Conservation (phyloP, 2,888 invertebrate genomes). For the Petrolisthes manimaculis region DNA sequence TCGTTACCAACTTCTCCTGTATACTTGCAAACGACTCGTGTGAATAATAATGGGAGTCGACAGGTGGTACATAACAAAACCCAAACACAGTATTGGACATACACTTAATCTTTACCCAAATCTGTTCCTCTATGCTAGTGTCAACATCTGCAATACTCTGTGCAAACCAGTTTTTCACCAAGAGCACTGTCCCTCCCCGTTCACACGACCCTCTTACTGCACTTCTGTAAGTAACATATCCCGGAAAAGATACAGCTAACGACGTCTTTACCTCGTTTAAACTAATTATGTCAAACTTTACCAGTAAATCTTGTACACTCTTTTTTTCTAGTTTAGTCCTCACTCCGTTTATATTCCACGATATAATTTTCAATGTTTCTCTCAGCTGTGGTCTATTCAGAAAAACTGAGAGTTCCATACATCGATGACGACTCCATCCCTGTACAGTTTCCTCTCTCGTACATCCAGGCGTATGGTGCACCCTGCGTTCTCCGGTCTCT, state of each 20-base stretch:
- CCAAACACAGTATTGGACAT: background rate
- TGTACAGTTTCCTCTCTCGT: conserved; percentile 14
- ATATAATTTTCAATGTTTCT: conserved; percentile 7
- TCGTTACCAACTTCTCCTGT: background rate
- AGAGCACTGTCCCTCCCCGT: conserved; percentile 6
- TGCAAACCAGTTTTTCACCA: conserved; percentile 11
- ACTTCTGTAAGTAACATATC: conserved; percentile 14
- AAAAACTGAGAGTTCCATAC: conserved; percentile 1
- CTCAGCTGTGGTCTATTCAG: background rate
- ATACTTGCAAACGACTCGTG: background rate
- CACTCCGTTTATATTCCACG: conserved; percentile 20
- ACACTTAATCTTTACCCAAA: conserved; percentile 14
- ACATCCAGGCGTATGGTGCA: conserved; percentile 4
- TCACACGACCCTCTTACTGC: background rate
- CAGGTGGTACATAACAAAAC: conserved; percentile 6
- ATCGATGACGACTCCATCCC: conserved; percentile 19
- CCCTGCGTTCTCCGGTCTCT: conserved; percentile 23
- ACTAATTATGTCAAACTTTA: background rate
- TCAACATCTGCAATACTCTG: background rate
- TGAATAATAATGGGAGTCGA: background rate
- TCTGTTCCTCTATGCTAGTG: conserved; percentile 2
- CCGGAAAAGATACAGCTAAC: conserved; percentile 12
- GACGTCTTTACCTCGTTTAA: conserved; percentile 20
- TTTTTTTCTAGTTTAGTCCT: conserved; percentile 23
- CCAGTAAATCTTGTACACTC: background rate